Evolutionary conservation across 2,113 vertebrate genomes (phyloP).

Genomic region (Nanorana parkeri): DNA sequence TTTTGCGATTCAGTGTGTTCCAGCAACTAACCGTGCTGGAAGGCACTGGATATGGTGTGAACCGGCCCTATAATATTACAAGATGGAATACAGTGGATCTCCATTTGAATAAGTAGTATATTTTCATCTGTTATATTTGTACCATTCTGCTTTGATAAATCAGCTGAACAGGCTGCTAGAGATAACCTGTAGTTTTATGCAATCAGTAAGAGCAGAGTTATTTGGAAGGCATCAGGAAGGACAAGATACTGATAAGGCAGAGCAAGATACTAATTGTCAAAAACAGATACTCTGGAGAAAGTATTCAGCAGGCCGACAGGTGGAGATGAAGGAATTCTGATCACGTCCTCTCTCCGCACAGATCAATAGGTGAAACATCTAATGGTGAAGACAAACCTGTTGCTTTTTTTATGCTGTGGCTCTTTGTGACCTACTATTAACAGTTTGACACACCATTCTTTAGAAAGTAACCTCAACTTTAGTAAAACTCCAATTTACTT

Average conservation of each 20-base stretch:
- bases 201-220: background rate
- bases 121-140: background rate
- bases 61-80: no score
- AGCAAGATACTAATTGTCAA: constrained; percentile 6
- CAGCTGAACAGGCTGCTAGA: background rate
- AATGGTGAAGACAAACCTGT: constrained; percentile 8
- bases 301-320: constrained; percentile 2
- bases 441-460: background rate
- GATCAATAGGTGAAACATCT: constrained; percentile 28
- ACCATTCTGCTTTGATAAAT: background rate
- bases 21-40: no score
- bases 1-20: no score
- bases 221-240: constrained; percentile 10
- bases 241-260: background rate
- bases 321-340: constrained; percentile 11
- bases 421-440: background rate
- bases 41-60: no score
- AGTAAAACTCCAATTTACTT: background rate
- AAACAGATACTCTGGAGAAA: constrained; percentile 1
- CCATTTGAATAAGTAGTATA: background rate
- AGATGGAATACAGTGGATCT: background rate
- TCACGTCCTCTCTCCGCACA: constrained; percentile 33
- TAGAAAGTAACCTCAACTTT: background rate
- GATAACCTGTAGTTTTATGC: constrained; percentile 5
- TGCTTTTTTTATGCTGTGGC: constrained; percentile 7